phyloP scores from a whole-genome alignment of 2,888 invertebrate genomes.

The Ferdinandea cuprea region DNA sequence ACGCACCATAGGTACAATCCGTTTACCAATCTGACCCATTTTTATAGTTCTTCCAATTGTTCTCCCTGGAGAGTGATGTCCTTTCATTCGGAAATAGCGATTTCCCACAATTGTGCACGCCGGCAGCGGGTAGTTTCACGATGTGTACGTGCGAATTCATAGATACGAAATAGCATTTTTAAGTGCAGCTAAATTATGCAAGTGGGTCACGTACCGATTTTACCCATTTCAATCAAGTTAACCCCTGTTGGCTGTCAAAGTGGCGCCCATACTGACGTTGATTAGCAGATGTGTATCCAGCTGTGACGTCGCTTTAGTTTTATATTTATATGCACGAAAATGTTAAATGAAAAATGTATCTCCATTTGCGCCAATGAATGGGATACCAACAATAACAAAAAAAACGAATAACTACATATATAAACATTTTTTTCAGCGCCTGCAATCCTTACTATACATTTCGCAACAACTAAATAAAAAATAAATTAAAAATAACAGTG shows the following conservation, averaged over 20 bases:
- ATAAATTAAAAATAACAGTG: neutral
- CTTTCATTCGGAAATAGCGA: conserved; percentile 33
- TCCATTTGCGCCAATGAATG: conserved; percentile 18
- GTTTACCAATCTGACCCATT: conserved; percentile 36
- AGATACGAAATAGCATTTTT: conserved; percentile 70
- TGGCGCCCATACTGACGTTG: conserved; percentile 66
- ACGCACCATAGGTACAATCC: neutral
- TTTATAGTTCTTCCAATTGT: conserved; percentile 15
- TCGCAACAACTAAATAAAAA: neutral
- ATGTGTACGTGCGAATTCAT: conserved; percentile 65
- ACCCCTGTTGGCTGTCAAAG: conserved; percentile 63
- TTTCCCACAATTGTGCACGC: conserved; percentile 55
- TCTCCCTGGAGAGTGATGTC: conserved; percentile 49
- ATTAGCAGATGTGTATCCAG: conserved; percentile 71
- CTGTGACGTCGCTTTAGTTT: conserved; percentile 41
- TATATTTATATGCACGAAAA: conserved; percentile 24
- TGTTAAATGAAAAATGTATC: conserved; percentile 50
- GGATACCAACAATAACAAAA: conserved; percentile 8
- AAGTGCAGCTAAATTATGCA: conserved; percentile 74
- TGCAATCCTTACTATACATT: neutral
- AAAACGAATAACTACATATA: conserved; percentile 31
- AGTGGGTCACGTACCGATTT: conserved; percentile 73
- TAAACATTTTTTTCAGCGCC: neutral
- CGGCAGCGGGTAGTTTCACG: conserved; percentile 35
- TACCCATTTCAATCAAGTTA: conserved; percentile 69